Evolutionary conservation across 2,888 invertebrate species (phyloP), one percentile per base, ranked within the genome.

Genomic region (Encarsia formosa): DNA sequence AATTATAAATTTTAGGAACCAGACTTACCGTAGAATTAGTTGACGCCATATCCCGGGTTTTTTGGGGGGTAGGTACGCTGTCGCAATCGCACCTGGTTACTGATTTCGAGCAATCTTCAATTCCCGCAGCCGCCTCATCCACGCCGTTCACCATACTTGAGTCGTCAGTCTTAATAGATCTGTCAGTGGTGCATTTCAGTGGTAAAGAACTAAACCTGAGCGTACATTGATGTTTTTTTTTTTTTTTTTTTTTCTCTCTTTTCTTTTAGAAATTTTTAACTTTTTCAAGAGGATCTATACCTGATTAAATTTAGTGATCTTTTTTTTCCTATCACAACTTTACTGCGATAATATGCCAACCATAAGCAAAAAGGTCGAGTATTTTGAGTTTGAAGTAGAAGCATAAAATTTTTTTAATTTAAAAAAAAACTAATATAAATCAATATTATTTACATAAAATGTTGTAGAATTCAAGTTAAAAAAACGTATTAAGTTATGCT

Each of bases 161-260:
- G 73, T 76, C 76, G 70, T 79, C 86, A 77, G 85, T 86, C 80
- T 85, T 84, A 67, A 83, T 82, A 70, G 84, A 83, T 77, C 86
- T 85, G 75, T 84, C 82, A 68, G 82, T 81, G 77, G 79, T 82
- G 67, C 77, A 70, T 71, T 69, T 70, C 63, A 68, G 63, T 69
- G 62, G 63, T 66, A 67, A 66, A 64, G 57, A 60, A 63, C 65
- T 65, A 65, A 57, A 60, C 60, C 47, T 41, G 19, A 49, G 31
- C 35, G 46, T 56, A 37, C 50, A 35, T 52, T 40, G 19, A 41
- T 46, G 20, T 42, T 35, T 45, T 49, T 44, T 39, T 48, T 37
- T 43, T 32, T 34, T 48, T 39, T 22, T 44, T 35, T 24, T 29
- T 29, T 16, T 24, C 34, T 6, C 26, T 35, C 19, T 43, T 22